Evolutionary conservation across 2,797 vertebrate species (phyloP).

Genomic region (Nyctibius grandis): DNA sequence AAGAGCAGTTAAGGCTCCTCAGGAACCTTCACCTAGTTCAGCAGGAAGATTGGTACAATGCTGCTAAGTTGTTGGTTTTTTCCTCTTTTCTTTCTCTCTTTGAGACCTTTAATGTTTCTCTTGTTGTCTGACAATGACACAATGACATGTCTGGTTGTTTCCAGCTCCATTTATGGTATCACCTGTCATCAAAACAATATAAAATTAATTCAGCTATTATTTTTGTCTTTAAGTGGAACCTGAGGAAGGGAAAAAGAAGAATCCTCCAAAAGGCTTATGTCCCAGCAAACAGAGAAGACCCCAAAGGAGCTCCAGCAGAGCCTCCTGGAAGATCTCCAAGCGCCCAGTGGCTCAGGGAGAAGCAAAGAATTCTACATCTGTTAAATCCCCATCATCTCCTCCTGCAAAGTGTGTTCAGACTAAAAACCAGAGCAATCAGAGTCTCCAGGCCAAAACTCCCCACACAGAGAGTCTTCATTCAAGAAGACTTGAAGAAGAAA

Average conservation of each 20-base stretch:
- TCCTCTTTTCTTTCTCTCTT: not conserved
- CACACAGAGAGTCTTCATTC: not conserved
- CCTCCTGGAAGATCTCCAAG: not conserved
- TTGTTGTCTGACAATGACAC: not conserved
- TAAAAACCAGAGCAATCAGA: not conserved
- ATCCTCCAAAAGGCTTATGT: not conserved
- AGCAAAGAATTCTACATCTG: not conserved
- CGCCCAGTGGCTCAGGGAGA: not conserved
- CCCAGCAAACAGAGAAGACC: not conserved
- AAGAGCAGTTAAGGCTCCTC: not conserved
- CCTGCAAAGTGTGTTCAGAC: not conserved
- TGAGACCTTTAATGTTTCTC: not conserved
- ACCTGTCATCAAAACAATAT: not conserved
- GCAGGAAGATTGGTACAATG: not conserved
- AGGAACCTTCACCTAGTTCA: not conserved
- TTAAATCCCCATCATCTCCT: not conserved
- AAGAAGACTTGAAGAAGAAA: not conserved
- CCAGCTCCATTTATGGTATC: not conserved
- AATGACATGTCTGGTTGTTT: not conserved
- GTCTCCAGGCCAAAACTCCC: not conserved
- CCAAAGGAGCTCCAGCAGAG: not conserved
- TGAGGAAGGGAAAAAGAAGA: not conserved
- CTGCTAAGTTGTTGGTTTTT: not conserved
- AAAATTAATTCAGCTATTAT: not conserved
- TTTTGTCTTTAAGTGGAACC: constrained; percentile 7